A percentile compares a stretch with the other conserved stretches of the same genome.
Conservation (phyloP, 2,113 vertebrate genomes). For the Oenanthe oenanthe region DNA sequence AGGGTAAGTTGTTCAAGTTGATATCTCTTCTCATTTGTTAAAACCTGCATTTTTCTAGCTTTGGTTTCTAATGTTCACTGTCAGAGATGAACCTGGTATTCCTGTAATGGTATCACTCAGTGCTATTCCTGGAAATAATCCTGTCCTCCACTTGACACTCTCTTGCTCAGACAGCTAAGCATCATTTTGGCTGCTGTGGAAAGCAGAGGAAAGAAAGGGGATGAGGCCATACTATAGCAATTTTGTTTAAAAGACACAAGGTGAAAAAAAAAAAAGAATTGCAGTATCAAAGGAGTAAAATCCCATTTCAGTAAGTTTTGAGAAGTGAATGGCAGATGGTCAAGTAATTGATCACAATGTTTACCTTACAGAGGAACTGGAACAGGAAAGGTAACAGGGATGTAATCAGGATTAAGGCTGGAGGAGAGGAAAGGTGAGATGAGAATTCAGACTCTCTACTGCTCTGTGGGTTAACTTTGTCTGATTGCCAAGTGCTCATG, state of each 20-base stretch:
- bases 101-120: not conserved
- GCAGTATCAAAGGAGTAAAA: not conserved
- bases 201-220: not conserved
- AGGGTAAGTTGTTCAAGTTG: not conserved
- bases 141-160: not conserved
- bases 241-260: not conserved
- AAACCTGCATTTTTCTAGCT: not conserved
- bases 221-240: not conserved
- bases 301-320: not conserved
- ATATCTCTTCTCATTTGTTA: constrained; percentile 24
- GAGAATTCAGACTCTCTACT: not conserved
- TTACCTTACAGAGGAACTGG: not conserved
- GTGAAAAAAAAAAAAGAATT: not conserved
- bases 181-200: not conserved
- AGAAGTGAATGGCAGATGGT: not conserved
- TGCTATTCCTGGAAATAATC: not conserved
- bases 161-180: not conserved
- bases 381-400: not conserved
- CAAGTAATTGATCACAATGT: not conserved
- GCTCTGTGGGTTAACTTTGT: not conserved
- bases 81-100: not conserved
- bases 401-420: not conserved
- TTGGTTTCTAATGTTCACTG: not conserved
- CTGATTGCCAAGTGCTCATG: not conserved
- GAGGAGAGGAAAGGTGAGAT: not conserved